phyloP scores from a whole-genome alignment of 1,140 invertebrate species.

The Drosophila ercepeae region DNA sequence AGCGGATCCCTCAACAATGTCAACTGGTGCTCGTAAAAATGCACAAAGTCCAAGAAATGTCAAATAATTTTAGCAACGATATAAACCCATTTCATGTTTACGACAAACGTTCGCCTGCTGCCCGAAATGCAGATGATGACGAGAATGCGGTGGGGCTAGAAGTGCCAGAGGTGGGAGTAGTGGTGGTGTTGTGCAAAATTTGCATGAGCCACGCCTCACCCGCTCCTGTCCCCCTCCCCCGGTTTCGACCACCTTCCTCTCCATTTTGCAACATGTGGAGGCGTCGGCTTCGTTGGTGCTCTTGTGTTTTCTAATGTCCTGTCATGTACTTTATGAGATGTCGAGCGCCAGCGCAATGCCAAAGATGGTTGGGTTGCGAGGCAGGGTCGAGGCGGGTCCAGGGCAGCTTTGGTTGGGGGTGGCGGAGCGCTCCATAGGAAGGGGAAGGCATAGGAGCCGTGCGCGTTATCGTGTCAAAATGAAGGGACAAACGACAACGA shows the following conservation, averaged over 20 bases:
- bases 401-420: not conserved
- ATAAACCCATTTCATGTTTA: conserved; percentile 83
- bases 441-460: conserved; percentile 31
- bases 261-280: conserved; percentile 44
- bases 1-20: conserved; percentile 56
- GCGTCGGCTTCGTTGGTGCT: conserved; percentile 55
- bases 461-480: conserved; percentile 81
- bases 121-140: conserved; percentile 29
- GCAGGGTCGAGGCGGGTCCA: too few species aligned
- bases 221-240: not conserved
- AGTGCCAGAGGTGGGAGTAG: not conserved
- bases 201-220: conserved; percentile 53
- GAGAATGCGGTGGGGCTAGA: conserved; percentile 13
- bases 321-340: conserved; percentile 83
- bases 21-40: conserved; percentile 79
- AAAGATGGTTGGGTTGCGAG: conserved; percentile 60
- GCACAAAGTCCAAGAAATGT: conserved; percentile 81
- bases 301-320: conserved; percentile 80
- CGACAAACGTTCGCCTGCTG: conserved; percentile 58
- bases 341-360: conserved; percentile 79
- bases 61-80: conserved; percentile 83
- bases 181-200: conserved; percentile 42
- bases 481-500: conserved; percentile 80
- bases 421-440: not conserved
- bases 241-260: not conserved